phyloP scores from a whole-genome alignment of 2,113 vertebrate genomes.

The Cyanoderma ruficeps region DNA sequence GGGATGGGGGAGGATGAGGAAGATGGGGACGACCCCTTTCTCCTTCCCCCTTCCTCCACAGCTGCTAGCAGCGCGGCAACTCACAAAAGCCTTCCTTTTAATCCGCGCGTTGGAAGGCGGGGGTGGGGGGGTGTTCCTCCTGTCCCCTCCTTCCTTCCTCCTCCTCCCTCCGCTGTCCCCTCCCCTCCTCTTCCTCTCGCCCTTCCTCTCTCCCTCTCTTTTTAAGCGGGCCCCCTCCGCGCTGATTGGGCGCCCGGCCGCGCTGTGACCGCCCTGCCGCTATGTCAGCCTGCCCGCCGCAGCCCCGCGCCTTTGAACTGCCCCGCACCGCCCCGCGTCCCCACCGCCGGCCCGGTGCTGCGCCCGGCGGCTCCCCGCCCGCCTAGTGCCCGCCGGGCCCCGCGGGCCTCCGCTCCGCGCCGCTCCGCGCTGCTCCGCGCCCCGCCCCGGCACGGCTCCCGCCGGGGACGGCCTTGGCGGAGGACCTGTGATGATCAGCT shows the following conservation, averaged over 20 bases:
- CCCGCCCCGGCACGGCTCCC: no score
- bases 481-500: slow-evolving; percentile 17
- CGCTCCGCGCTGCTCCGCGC: no score
- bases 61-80: slow-evolving; percentile 18
- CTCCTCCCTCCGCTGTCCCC: not conserved
- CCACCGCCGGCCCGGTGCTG: not conserved
- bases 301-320: not conserved
- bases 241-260: not conserved
- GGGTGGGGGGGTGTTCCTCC: not conserved
- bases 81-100: slow-evolving; percentile 36
- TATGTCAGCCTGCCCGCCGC: not conserved
- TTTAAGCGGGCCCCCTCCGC: not conserved
- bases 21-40: not conserved
- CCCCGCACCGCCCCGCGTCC: not conserved
- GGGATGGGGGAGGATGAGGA: not conserved
- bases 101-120: not conserved
- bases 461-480: not conserved
- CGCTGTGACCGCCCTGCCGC: not conserved
- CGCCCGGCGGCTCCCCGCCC: no score
- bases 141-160: not conserved
- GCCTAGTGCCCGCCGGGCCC: no score
- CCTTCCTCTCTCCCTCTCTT: not conserved
- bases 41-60: not conserved
- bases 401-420: no score
- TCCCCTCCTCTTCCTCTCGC: not conserved